Evolutionary conservation across 2,113 vertebrate genomes (phyloP).

Genomic region (Pandion haliaetus): DNA sequence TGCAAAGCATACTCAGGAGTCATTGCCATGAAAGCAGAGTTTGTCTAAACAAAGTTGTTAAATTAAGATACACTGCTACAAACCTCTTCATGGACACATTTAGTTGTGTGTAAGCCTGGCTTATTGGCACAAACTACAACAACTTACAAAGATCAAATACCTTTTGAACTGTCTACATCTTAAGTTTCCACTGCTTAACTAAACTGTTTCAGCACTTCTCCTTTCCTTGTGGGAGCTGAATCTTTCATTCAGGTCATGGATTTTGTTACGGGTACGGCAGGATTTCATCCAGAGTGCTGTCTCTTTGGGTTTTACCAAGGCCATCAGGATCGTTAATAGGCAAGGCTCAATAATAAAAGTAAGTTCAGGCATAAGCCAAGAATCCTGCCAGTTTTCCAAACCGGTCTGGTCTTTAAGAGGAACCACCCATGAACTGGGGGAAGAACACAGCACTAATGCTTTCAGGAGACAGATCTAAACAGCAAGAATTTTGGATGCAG

Average conservation of each 20-base stretch:
- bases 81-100: rapidly evolving
- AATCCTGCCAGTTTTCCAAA: background rate
- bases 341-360: background rate
- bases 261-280: background rate
- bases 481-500: background rate
- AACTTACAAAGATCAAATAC: background rate
- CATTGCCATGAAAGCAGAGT: rapidly evolving
- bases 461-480: background rate
- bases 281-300: background rate
- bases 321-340: rapidly evolving
- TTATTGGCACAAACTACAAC: background rate
- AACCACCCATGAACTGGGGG: background rate
- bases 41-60: background rate
- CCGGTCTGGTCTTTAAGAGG: background rate
- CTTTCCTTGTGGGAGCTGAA: background rate
- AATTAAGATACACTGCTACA: background rate
- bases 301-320: background rate
- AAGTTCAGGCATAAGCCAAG: background rate
- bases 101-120: background rate
- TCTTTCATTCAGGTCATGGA: rapidly evolving
- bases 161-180: background rate
- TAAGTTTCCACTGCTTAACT: background rate
- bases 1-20: rapidly evolving
- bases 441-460: background rate
- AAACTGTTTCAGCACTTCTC: background rate